Evolutionary conservation across 2,888 invertebrate genomes (phyloP), one percentile per base, ranked within the genome.

Genomic region (Eulithis prunata): DNA sequence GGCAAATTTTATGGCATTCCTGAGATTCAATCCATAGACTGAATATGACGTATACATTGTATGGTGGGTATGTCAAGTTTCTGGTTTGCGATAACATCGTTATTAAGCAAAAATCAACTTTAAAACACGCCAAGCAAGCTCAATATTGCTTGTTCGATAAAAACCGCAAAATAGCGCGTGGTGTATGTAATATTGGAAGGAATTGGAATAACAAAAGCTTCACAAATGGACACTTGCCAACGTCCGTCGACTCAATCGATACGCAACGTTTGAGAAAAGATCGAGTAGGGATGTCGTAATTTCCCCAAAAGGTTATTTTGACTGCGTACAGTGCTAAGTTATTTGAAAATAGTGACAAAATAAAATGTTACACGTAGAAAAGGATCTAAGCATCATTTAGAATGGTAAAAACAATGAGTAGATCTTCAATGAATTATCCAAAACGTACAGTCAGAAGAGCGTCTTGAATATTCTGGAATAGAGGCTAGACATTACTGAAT

Each of bases 171-270:
- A 66, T 64, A 64, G 32, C 51, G 62, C 56, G 62, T 59, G 53
- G 38, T 53, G 62, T 71, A 74, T 72, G 73, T 79, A 72, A 75
- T 77, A 77, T 78, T 76, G 75, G 76, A 79, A 78, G 73, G 75
- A 78, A 80, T 81, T 78, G 77, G 77, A 80, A 81, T 83, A 83
- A 84, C 82, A 84, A 85, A 86, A 82, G 81, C 75, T 75, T 75
- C 69, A 73, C 77, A 78, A 81, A 83, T 87, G 87, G 86, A 84
- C 82, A 81, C 77, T 84, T 81, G 86, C 85, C 86, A 85, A 82
- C 75, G 77, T 71, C 67, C 69, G 71, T 75, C 73, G 68, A 66
- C 71, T 73, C 75, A 81, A 86, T 86, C 86, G 83, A 85, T 85
- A 82, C 72, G 73, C 73, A 73, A 70, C 73, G 75, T 71, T 76